Percentiles rank a stretch among this genome's conserved stretches.
Conservation (phyloP, 2,888 invertebrate genomes). For the Drosophila lacicola region DNA sequence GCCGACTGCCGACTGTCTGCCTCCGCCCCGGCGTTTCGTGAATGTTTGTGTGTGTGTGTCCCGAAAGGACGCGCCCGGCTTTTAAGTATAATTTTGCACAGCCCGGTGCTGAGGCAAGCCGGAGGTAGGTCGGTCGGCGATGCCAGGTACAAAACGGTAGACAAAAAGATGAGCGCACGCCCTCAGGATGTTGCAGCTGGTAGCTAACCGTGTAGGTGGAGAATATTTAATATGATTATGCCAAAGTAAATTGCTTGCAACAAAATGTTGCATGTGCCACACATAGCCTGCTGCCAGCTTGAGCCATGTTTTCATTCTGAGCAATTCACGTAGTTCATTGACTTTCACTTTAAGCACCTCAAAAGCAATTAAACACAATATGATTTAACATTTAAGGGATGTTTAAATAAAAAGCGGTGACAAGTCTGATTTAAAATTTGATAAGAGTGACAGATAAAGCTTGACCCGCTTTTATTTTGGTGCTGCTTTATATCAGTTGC, state of each 20-base stretch:
- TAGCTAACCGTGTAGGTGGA: slow-evolving; percentile 72
- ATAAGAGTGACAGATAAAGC: background rate
- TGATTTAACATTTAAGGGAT: slow-evolving; percentile 41
- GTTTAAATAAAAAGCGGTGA: background rate
- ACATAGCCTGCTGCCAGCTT: slow-evolving; percentile 23
- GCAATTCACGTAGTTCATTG: slow-evolving; percentile 45
- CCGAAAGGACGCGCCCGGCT: slow-evolving; percentile 68
- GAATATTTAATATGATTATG: slow-evolving; percentile 80
- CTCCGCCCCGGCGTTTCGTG: slow-evolving; percentile 12
- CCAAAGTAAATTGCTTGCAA: slow-evolving; percentile 81
- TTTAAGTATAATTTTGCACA: slow-evolving; percentile 72
- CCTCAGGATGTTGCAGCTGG: slow-evolving; percentile 53
- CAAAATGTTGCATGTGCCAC: slow-evolving; percentile 73
- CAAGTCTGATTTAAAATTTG: background rate
- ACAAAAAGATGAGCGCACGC: slow-evolving; percentile 77
- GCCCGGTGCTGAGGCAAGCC: slow-evolving; percentile 21
- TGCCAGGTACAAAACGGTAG: slow-evolving; percentile 72
- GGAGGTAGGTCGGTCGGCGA: background rate
- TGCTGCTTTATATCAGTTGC: background rate
- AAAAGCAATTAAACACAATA: slow-evolving; percentile 67
- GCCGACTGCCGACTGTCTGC: slow-evolving; percentile 21
- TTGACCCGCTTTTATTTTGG: background rate
- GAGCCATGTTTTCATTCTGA: slow-evolving; percentile 25
- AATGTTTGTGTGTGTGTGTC: slow-evolving; percentile 6
- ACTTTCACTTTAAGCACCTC: slow-evolving; percentile 35